Base-by-base conservation (phyloP, 2,888 invertebrate genomes). In the Rhopalosiphum nymphaeae region DNA sequence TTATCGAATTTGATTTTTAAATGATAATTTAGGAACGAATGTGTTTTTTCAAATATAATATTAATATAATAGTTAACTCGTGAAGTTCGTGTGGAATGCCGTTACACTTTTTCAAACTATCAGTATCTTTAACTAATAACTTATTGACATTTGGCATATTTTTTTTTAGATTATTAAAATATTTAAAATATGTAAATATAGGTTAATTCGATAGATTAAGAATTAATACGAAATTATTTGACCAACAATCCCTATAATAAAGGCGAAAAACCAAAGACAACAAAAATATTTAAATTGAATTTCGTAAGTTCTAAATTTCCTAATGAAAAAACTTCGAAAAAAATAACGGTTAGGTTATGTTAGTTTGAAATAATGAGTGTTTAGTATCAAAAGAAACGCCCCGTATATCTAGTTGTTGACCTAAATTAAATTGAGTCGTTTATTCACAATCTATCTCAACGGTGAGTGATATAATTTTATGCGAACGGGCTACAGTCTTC, bases 361-460 rank as follows among this genome's bases (percentile, higher is more conserved):
- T 78, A 21, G 21, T 9, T 78, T 9, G 2, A 78, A 78, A 21
- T 36, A 78, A 78, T 78, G 36, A 78, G 21, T 78, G 36, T 78
- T 78, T 36, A 21, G 5, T 3, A 9, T 78, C 9, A 26, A 78
- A 78, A 36, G 36, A 78, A 78, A 78, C 78, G 78, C 36, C 78
- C 21, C 21, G 21, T 78, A 78, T 67, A 78, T 21, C 21, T 78
- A 78, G 36, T 36, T 78, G 36, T 78, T 78, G 78, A 78, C 78
- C 78, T 78, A 78, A 36, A 78, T 78, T 78, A 78, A 78, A 78
- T 78, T 78, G 78, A 78, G 78, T 78, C 78, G 36, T 36, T 78
- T 78, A 7, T 36, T 36, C 36, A 36, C 36, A 42, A 42, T 78
- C 36, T 78, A 42, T 42, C 9, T 3, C 36, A 21, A 78, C 78